phyloP scores from a whole-genome alignment of 2,888 invertebrate genomes.

The Minunthozetes semirufus region DNA sequence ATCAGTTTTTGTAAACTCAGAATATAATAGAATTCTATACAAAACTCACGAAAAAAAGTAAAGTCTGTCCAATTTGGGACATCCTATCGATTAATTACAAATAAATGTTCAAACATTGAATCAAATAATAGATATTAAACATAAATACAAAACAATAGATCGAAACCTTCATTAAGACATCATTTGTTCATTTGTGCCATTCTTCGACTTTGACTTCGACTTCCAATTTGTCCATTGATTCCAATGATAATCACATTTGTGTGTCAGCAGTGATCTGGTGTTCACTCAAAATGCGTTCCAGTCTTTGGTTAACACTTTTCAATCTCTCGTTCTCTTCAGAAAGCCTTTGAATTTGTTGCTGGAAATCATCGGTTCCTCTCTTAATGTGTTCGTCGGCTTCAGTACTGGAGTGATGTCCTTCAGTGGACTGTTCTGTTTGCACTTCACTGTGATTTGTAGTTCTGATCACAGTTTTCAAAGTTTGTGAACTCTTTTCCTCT shows the following conservation, averaged over 20 bases:
- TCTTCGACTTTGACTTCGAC: background rate
- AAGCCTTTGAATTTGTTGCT: conserved; percentile 46
- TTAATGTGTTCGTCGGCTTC: background rate
- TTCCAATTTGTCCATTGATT: background rate
- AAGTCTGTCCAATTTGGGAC: too few relatives aligned
- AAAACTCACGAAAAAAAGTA: too few relatives aligned
- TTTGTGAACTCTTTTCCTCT: background rate
- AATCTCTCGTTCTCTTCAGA: conserved; percentile 46
- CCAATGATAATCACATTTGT: background rate
- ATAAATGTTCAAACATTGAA: too few relatives aligned
- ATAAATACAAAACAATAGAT: background rate
- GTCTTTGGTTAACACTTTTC: conserved; percentile 51
- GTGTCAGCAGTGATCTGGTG: background rate
- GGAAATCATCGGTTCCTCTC: conserved; percentile 42
- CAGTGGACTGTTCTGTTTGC: background rate
- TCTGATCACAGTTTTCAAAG: background rate
- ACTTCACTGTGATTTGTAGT: conserved; percentile 8
- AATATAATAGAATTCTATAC: too few relatives aligned
- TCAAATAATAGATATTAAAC: background rate
- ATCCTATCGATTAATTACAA: too few relatives aligned
- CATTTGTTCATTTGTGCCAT: background rate
- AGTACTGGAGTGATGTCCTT: background rate
- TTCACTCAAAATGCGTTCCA: conserved; percentile 3
- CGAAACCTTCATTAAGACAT: background rate
- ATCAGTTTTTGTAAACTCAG: too few relatives aligned